A percentile compares a stretch with the other conserved stretches of the same genome.
phyloP scores from a whole-genome alignment of 2,113 vertebrate species.

The Phodopus roborovskii region DNA sequence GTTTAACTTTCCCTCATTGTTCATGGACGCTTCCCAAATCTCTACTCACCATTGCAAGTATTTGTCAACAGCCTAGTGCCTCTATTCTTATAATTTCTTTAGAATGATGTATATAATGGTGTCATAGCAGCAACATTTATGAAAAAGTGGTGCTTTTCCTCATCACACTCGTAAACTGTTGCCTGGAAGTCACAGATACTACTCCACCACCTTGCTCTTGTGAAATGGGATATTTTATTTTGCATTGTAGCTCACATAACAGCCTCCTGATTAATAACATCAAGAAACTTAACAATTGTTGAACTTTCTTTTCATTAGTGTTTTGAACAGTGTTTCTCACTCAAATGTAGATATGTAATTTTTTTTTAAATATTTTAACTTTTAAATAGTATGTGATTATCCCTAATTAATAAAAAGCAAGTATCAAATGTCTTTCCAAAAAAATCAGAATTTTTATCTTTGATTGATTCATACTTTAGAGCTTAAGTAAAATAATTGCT shows the following conservation, averaged over 20 bases:
- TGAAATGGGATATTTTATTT: background rate
- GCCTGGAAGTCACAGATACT: background rate
- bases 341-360: background rate
- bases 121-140: background rate
- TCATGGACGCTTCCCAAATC: accelerated
- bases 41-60: background rate
- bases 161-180: background rate
- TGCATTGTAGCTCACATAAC: background rate
- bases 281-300: background rate
- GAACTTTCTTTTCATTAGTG: background rate
- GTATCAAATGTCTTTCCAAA: background rate
- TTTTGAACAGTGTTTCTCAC: background rate
- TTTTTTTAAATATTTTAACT: constrained; percentile 1
- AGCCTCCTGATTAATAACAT: background rate
- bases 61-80: background rate
- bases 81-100: background rate
- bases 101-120: background rate
- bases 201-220: background rate
- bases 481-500: constrained; percentile 37
- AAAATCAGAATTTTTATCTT: constrained; percentile 12
- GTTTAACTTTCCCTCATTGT: background rate
- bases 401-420: background rate
- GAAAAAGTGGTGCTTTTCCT: background rate
- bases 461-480: background rate
- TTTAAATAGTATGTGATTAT: constrained; percentile 2